phyloP scores from a whole-genome alignment of 2,113 vertebrate genomes.

The Sus scrofa region T2T-Sscrofa CM000824.6:71885501-71886000 shows the following conservation, averaged over 20 bases:
- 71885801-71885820: neutral
- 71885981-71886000: neutral
- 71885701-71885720: neutral
- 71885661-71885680: neutral
- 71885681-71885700: neutral
- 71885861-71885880: slow-evolving; percentile 4
- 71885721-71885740: neutral
- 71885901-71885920: neutral
- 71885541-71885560: neutral
- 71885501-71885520: neutral
- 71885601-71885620: neutral
- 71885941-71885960: neutral
- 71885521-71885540: neutral
- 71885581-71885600: neutral
- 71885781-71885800: neutral
- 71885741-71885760: neutral
- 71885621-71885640: neutral
- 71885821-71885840: neutral
- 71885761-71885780: neutral
- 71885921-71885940: neutral
- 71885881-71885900: neutral
- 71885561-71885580: neutral
- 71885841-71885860: neutral
- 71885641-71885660: neutral
- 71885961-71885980: neutral